Percentiles rank a stretch among this genome's conserved stretches.
These are phyloP conservation scores for Tipula helvola DNA, from an alignment of 2,888 invertebrate genomes.

Conservation along the genomic window DNA sequence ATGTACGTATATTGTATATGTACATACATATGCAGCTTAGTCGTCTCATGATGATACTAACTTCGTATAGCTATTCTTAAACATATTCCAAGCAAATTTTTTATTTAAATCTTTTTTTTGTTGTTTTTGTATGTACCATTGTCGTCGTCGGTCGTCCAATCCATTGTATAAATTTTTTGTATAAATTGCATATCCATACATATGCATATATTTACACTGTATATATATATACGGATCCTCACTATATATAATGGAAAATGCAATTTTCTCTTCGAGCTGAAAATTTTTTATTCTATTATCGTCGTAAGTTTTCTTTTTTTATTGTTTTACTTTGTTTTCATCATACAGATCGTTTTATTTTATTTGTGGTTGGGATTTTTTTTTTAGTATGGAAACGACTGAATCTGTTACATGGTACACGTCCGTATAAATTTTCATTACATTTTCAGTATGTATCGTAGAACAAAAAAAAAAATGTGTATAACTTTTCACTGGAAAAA, in stretches of 20 bases:
- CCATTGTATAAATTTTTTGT: not conserved
- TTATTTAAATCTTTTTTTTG: not conserved
- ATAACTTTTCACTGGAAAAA: not conserved
- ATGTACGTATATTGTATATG: no score
- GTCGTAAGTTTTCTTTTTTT: not conserved
- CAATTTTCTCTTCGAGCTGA: not conserved
- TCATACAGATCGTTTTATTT: not conserved
- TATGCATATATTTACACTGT: not conserved
- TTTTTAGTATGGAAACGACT: not conserved
- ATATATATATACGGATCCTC: not conserved
- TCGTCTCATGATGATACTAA: not conserved
- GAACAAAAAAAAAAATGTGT: not conserved
- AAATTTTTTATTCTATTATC: not conserved
- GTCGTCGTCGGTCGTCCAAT: not conserved
- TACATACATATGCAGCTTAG: not conserved
- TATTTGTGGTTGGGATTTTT: not conserved
- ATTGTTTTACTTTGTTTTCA: not conserved
- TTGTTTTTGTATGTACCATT: not conserved
- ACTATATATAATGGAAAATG: not conserved
- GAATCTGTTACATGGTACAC: not conserved
- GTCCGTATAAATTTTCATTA: not conserved
- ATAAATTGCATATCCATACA: not conserved
- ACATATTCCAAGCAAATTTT: not conserved
- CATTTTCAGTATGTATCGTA: not conserved
- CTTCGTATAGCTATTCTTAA: not conserved